phyloP scores from a whole-genome alignment of 2,113 vertebrate species.

The Prietella phreatophila region DNA sequence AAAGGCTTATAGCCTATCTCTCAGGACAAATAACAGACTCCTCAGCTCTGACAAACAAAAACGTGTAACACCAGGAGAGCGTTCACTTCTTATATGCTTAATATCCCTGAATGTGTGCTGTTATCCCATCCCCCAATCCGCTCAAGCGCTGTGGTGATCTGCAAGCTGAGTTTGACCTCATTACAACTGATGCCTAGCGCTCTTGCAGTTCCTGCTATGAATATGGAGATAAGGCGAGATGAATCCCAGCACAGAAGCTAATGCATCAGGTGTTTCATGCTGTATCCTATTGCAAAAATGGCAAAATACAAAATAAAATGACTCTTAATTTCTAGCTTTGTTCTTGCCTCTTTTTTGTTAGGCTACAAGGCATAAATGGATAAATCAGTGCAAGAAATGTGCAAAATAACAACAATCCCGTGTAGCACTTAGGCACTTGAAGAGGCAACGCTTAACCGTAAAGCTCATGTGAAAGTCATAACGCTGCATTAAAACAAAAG shows the following conservation, averaged over 20 bases:
- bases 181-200: background rate
- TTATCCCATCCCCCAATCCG: slow-evolving; percentile 14
- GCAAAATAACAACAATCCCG: background rate
- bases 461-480: background rate
- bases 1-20: background rate
- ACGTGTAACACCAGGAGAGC: background rate
- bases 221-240: background rate
- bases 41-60: background rate
- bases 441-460: background rate
- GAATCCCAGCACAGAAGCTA: background rate
- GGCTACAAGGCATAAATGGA: background rate
- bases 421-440: background rate
- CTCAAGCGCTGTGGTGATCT: slow-evolving; percentile 2
- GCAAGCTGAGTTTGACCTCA: slow-evolving; percentile 25
- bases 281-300: background rate
- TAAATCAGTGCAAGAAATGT: background rate
- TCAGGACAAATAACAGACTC: background rate
- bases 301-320: background rate
- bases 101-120: slow-evolving; percentile 5
- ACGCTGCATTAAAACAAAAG: background rate
- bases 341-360: background rate
- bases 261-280: background rate
- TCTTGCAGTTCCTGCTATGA: background rate
- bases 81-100: background rate
- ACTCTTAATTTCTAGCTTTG: background rate